These are phyloP conservation scores for Benthosema pterotum DNA, from an alignment of 2,797 vertebrate species.

Conservation along the genomic window DNA sequence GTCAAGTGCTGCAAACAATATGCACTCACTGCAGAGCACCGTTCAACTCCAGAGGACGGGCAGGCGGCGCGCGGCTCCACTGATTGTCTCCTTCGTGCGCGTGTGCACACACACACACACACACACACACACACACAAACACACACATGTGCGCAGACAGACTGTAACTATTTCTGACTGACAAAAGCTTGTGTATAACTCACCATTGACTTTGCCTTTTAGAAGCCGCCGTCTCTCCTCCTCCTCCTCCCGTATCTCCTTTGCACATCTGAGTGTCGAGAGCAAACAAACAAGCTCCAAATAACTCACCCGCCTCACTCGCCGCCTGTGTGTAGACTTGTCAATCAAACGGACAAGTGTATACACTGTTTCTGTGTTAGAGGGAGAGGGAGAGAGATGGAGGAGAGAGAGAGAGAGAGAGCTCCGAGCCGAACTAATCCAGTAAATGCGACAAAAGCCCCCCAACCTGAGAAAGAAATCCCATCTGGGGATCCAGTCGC, in stretches of 20 bases:
- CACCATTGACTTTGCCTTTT: constrained; percentile 57
- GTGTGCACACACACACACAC: no score
- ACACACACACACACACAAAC: no score
- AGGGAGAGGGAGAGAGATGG: constrained; percentile 4
- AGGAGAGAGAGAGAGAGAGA: constrained; percentile 12
- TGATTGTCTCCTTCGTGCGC: constrained; percentile 45
- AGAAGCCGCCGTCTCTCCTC: constrained; percentile 49
- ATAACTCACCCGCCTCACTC: constrained; percentile 55
- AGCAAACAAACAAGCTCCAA: constrained; percentile 69
- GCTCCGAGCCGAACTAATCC: constrained; percentile 78
- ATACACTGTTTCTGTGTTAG: constrained; percentile 59
- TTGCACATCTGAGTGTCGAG: background rate
- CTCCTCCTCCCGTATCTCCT: no score
- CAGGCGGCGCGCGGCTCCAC: constrained; percentile 33
- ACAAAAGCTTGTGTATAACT: constrained; percentile 66
- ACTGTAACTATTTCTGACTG: constrained; percentile 62
- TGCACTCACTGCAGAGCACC: constrained; percentile 71
- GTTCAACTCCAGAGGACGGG: constrained; percentile 63
- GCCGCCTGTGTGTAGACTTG: constrained; percentile 43
- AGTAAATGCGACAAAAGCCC: constrained; percentile 70
- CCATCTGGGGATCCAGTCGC: constrained; percentile 66
- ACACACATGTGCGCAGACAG: no score
- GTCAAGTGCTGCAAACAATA: constrained; percentile 82
- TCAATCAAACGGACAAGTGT: constrained; percentile 70
- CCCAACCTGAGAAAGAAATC: constrained; percentile 61